Percentiles rank a stretch among this genome's conserved stretches.
phyloP scores from a whole-genome alignment of 2,888 invertebrate genomes.

The Agonum fuliginosum region DNA sequence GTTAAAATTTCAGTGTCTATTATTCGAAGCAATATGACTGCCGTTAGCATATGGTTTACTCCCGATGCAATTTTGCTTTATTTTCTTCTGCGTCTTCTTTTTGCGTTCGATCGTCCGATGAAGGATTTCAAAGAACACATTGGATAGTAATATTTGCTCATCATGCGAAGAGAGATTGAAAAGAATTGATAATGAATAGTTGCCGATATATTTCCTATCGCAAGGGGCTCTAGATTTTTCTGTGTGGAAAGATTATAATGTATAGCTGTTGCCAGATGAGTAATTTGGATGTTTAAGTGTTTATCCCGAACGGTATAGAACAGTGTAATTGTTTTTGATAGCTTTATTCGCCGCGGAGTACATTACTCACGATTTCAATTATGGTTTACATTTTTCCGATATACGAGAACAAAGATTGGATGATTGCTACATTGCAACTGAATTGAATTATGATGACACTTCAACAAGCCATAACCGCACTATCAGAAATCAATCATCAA shows the following conservation, averaged over 20 bases:
- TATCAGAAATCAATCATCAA: not conserved
- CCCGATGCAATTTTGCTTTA: conserved; percentile 37
- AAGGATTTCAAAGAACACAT: conserved; percentile 46
- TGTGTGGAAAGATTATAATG: conserved; percentile 26
- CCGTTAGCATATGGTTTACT: conserved; percentile 40
- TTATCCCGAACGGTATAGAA: conserved; percentile 16
- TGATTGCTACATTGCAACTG: too few relatives aligned
- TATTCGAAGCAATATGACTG: conserved; percentile 34
- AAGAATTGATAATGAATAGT: conserved; percentile 54
- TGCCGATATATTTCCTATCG: conserved; percentile 49
- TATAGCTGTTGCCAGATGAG: conserved; percentile 38
- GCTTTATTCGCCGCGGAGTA: conserved; percentile 1
- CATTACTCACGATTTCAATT: conserved; percentile 8
- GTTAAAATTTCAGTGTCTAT: conserved; percentile 31
- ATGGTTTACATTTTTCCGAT: too few relatives aligned
- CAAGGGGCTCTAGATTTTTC: conserved; percentile 16
- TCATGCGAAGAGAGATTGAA: conserved; percentile 52
- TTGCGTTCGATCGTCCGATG: conserved; percentile 24
- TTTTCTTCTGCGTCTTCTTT: conserved; percentile 25
- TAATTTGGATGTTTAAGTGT: conserved; percentile 34
- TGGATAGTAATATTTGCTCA: conserved; percentile 53
- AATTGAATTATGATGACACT: not conserved
- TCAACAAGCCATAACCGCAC: not conserved
- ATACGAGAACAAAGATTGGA: too few relatives aligned
- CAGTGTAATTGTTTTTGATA: conserved; percentile 40